Evolutionary conservation across 2,113 vertebrate genomes (phyloP), one percentile per base, ranked within the genome.

Genomic region (Elephantulus edwardii): DNA sequence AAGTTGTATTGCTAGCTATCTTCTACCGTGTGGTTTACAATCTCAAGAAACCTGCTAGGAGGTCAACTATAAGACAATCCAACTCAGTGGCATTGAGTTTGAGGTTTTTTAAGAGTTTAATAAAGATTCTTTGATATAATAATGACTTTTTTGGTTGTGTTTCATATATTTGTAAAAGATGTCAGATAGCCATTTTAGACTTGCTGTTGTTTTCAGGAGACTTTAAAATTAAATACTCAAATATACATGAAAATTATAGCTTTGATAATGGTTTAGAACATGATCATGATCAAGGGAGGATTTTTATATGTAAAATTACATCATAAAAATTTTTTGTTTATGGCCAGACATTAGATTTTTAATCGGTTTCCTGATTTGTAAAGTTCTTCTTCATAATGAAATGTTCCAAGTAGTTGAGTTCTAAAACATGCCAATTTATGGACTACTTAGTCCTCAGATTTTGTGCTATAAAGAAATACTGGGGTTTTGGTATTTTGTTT

Each of bases 401-500:
- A 5, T 90, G 6, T 66, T 20, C 24, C 46, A 60, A 17, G n/a
- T 35, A 76, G 46, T 44, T 85, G 11, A 3, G 24, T 78, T 91
- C 86, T 72, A 56, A 94, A 79, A n/a, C 71, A 83, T 84, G n/a
- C 30, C 40, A 81, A 52, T 46, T 92, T 11, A 30, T 77, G 28
- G n/a, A 10, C 40, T 16, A 81, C 62, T 44, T 82, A 64, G 5
- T 58, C 7, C 56, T 88, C 33, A 46, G 6, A 40, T 64, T 79
- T 28, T 28, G 14, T 52, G 19, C 13, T 72, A 0, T 48, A 68
- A 88, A 60, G 28, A 91, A 78, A 11, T 1, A 13, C 56, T n/a
- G n/a, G n/a, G n/a, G n/a, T n/a, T n/a, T n/a, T n/a, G n/a, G n/a
- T n/a, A n/a, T n/a, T n/a, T n/a, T n/a, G n/a, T n/a, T n/a, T n/a